Base-by-base conservation (phyloP, 2,797 vertebrate species). In the Centroberyx gerrardi region DNA sequence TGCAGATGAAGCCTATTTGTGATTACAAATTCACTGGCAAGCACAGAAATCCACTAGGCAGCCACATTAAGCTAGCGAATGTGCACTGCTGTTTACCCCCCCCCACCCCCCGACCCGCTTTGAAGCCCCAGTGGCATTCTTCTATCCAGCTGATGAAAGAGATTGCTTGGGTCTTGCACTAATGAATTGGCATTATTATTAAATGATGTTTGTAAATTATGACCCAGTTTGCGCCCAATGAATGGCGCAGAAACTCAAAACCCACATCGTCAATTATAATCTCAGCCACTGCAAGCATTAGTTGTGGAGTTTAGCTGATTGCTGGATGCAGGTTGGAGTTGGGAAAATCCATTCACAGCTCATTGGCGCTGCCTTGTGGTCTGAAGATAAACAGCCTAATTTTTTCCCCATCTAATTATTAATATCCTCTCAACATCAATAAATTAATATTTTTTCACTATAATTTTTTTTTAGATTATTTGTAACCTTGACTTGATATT, bases 151-250 rank as follows among this genome's bases (percentile, higher is more conserved):
- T 93, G 92, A 94, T 94, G 90, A 94, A 94, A 94, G 91, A 86
- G 88, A 90, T 91, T 89, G 83, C 87, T 87, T 81, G 80, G 87
- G 83, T 89, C 85, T 93, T 92, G 91, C 84, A 76, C 92, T 93
- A 94, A 93, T 93, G 91, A 94, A 92, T 92, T 89, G 84, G 73
- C 90, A 93, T 95, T 93, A 94, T 94, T 93, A 94, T 94, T 94
- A 94, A 93, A 94, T 93, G 90, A 93, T 94, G 93, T 93, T 94
- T 88, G 88, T 91, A 90, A 90, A 93, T 92, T 68, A 91, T 93
- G 93, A 93, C 91, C 93, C 79, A 93, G 88, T 94, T 94, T 91
- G 85, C 87, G 85, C 83, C 84, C 81, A 48, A 17, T 84, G 91
- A 86, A 87, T 75, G 74, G 68, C 12, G 60, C 76, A 80, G 61